These are phyloP conservation scores for Protobothrops flavoviridis DNA, from an alignment of 2,113 vertebrate genomes.

Conservation along the genomic window DNA sequence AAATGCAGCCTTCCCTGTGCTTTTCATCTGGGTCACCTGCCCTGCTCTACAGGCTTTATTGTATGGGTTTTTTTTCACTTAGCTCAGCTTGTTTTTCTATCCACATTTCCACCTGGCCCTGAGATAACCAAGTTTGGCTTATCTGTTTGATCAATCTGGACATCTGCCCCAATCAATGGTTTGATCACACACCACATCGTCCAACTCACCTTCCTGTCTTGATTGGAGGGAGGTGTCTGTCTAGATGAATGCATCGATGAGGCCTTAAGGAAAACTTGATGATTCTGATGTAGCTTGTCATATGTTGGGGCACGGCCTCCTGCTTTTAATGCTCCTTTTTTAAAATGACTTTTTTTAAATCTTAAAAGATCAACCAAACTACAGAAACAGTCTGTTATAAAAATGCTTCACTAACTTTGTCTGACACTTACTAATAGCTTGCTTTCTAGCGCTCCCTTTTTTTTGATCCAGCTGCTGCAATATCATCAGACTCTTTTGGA, in stretches of 20 bases:
- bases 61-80: neutral
- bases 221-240: too few relatives aligned
- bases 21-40: neutral
- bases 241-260: neutral
- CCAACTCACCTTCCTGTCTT: neutral
- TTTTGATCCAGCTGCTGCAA: slow-evolving; percentile 29
- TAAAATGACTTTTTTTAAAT: neutral
- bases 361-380: neutral
- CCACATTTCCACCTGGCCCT: neutral
- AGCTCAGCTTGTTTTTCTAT: neutral
- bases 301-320: neutral
- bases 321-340: neutral
- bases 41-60: neutral
- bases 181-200: neutral
- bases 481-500: slow-evolving; percentile 28
- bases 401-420: slow-evolving; percentile 37
- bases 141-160: neutral
- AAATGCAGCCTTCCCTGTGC: neutral
- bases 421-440: slow-evolving; percentile 34
- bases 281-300: neutral
- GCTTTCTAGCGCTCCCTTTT: slow-evolving; percentile 20
- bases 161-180: too few relatives aligned
- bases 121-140: neutral
- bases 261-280: neutral
- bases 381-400: neutral